Evolutionary conservation across 2,888 invertebrate genomes (phyloP).

Genomic region (Hedya salicella): DNA sequence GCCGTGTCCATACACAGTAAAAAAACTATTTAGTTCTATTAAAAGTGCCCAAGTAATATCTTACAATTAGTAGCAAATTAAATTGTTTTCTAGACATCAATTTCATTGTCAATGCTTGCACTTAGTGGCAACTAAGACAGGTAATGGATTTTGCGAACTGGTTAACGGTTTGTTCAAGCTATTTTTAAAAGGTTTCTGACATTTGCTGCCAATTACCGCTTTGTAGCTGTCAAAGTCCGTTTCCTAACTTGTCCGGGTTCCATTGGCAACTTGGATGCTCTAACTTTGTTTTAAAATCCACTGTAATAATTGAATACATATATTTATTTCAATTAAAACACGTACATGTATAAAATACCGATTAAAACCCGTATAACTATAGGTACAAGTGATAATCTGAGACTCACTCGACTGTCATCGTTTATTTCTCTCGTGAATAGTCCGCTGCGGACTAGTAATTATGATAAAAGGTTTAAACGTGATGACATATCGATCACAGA

Average conservation of each 20-base stretch:
- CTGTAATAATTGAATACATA: not conserved
- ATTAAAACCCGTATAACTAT: not conserved
- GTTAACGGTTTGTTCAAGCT: slow-evolving; percentile 55
- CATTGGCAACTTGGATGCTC: not conserved
- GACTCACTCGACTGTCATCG: slow-evolving; percentile 7
- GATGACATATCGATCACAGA: slow-evolving; percentile 54
- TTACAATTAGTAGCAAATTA: slow-evolving; percentile 38
- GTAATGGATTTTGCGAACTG: slow-evolving; percentile 68
- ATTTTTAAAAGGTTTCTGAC: slow-evolving; percentile 81
- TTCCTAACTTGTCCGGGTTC: slow-evolving; percentile 12
- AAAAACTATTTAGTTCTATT: slow-evolving; percentile 39
- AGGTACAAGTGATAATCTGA: not conserved
- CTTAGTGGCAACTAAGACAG: slow-evolving; percentile 52
- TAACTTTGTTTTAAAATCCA: not conserved
- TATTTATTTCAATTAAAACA: too few relatives aligned
- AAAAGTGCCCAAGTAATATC: slow-evolving; percentile 22
- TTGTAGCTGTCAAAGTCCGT: slow-evolving; percentile 42
- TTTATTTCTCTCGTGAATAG: slow-evolving; percentile 23
- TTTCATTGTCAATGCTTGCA: slow-evolving; percentile 41
- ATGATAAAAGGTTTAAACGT: slow-evolving; percentile 44
- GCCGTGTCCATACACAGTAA: slow-evolving; percentile 44
- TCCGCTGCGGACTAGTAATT: slow-evolving; percentile 23
- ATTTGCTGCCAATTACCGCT: slow-evolving; percentile 66
- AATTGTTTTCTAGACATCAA: slow-evolving; percentile 40
- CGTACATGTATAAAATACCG: not conserved